A percentile compares a stretch with the other conserved stretches of the same genome.
phyloP scores from a whole-genome alignment of 2,113 vertebrate genomes.

The Pseudopipra pipra region DNA sequence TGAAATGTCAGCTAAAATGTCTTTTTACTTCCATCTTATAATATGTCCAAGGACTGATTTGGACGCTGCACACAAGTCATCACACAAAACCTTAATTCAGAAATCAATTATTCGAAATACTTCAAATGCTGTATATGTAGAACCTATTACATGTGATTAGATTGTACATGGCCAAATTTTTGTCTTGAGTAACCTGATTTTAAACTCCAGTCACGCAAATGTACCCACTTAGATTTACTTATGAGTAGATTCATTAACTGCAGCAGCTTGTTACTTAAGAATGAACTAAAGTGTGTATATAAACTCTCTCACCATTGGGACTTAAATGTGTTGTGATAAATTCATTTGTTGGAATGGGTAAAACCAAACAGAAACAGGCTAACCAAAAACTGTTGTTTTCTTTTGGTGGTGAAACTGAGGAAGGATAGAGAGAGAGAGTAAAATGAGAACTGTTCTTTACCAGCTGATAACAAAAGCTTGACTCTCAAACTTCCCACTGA shows the following conservation, averaged over 20 bases:
- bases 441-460: not conserved
- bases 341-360: not conserved
- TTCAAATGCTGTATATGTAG: not conserved
- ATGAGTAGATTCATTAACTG: not conserved
- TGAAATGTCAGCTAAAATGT: not conserved
- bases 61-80: not conserved
- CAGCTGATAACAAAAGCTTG: not conserved
- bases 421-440: not conserved
- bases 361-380: not conserved
- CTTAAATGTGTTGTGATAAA: not conserved
- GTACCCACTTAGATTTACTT: not conserved
- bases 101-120: not conserved
- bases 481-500: not conserved
- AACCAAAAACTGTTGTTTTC: not conserved
- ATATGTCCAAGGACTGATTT: not conserved
- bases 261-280: not conserved
- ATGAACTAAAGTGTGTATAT: not conserved
- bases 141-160: not conserved
- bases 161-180: not conserved
- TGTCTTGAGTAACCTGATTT: not conserved
- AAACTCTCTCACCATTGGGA: not conserved
- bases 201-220: not conserved
- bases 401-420: not conserved
- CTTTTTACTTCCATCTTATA: not conserved
- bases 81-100: not conserved